Evolutionary conservation across 2,888 invertebrate genomes (phyloP).

Genomic region (Theretra japonica): DNA sequence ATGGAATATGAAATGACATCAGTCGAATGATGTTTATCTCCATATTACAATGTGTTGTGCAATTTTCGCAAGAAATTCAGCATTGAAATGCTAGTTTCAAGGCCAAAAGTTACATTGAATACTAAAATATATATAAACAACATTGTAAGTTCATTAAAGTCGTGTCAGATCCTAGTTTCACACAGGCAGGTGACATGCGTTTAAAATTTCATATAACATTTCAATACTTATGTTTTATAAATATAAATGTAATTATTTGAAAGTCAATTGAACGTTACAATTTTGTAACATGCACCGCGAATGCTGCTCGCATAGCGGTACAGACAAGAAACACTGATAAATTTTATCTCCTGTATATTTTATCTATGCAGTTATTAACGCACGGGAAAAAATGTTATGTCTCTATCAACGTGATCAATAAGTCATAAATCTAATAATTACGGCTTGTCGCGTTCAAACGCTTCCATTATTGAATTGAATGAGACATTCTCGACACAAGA

Average conservation of each 20-base stretch:
- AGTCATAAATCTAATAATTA: conserved; percentile 35
- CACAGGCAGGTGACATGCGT: conserved; percentile 11
- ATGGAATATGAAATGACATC: too few relatives aligned
- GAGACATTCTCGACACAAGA: conserved; percentile 34
- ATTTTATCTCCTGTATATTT: conserved; percentile 22
- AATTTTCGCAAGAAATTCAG: too few relatives aligned
- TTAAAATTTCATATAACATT: background rate
- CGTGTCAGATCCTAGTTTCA: conserved; percentile 11
- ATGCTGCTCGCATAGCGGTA: conserved; percentile 4
- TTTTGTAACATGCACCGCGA: conserved; percentile 13
- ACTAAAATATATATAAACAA: background rate
- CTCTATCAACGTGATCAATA: conserved; percentile 43
- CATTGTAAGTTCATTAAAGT: background rate
- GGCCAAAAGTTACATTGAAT: background rate
- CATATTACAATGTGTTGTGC: too few relatives aligned
- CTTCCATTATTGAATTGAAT: conserved; percentile 37
- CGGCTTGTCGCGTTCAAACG: conserved; percentile 34
- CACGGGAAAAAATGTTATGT: conserved; percentile 36
- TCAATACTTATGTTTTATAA: conserved; percentile 13
- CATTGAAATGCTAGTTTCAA: too few relatives aligned
- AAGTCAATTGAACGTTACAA: conserved; percentile 11
- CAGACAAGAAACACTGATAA: conserved; percentile 18
- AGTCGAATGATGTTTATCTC: too few relatives aligned
- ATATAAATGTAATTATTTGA: conserved; percentile 19
- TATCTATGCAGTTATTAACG: conserved; percentile 26